Conservation (phyloP, 2,888 invertebrate species). For the Meghimatium bilineatum region DNA sequence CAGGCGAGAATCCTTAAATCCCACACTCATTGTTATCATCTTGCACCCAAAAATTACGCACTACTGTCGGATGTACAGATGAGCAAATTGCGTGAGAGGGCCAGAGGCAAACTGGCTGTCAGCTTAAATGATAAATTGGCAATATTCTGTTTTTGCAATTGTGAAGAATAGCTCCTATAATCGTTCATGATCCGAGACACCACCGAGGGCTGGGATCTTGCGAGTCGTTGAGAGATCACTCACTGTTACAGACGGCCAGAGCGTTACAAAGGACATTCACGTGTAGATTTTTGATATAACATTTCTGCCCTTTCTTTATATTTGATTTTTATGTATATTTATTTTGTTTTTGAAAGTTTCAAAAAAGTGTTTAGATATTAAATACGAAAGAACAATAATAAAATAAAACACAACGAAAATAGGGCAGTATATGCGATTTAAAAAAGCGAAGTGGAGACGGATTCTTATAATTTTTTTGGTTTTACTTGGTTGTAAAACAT, state of each 20-base stretch:
- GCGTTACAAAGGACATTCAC: not conserved
- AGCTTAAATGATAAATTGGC: conserved; percentile 51
- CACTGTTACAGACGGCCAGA: conserved; percentile 13
- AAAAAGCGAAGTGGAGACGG: no score
- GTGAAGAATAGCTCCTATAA: conserved; percentile 47
- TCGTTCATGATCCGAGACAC: conserved; percentile 47
- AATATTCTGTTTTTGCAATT: conserved; percentile 51
- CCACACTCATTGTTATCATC: conserved; percentile 33
- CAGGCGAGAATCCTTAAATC: conserved; percentile 15
- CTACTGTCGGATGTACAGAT: conserved; percentile 33
- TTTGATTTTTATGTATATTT: not conserved
- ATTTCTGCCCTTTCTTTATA: not conserved
- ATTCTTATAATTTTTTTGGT: not conserved
- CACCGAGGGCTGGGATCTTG: conserved; percentile 21
- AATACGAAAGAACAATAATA: no score
- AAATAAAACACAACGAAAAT: no score
- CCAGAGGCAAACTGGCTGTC: conserved; percentile 51
- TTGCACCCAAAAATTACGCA: conserved; percentile 10
- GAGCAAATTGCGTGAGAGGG: conserved; percentile 49
- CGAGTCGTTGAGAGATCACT: conserved; percentile 34
- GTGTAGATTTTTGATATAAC: not conserved
- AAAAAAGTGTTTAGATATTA: no score
- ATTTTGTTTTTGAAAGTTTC: not conserved
- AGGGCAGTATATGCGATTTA: no score
- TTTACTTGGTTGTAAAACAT: no score